A percentile compares a stretch with the other conserved stretches of the same genome.
phyloP scores from a whole-genome alignment of 2,888 invertebrate genomes.

The Galeruca laticollis region DNA sequence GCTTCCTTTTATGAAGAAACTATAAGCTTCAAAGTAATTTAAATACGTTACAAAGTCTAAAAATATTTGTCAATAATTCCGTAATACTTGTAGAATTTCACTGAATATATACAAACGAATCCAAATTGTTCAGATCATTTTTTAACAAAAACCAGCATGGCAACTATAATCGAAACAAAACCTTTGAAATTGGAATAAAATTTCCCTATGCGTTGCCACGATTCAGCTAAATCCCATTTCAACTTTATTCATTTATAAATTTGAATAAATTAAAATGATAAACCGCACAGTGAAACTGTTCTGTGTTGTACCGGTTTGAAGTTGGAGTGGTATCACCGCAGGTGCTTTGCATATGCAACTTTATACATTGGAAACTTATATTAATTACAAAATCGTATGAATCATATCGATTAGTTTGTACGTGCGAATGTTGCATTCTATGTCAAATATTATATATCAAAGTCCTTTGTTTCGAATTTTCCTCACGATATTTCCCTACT shows the following conservation, averaged over 20 bases:
- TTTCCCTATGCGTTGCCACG: neutral
- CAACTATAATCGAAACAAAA: neutral
- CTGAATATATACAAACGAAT: too few species aligned
- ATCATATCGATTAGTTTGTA: neutral
- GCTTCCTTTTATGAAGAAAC: too few species aligned
- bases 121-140: too few species aligned
- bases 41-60: too few species aligned
- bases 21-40: too few species aligned
- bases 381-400: neutral
- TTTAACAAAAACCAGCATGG: too few species aligned
- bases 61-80: too few species aligned
- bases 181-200: slow-evolving; percentile 1
- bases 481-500: too few species aligned
- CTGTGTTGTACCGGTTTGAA: neutral
- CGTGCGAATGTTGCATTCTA: too few species aligned
- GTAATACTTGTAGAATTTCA: too few species aligned
- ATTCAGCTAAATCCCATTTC: neutral
- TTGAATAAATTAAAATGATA: slow-evolving; percentile 12
- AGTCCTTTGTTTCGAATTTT: too few species aligned
- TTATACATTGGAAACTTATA: neutral
- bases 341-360: slow-evolving; percentile 7
- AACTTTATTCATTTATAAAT: slow-evolving; percentile 14
- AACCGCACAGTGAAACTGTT: slow-evolving; percentile 1
- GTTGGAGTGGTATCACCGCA: neutral
- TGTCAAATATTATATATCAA: too few species aligned